Conservation (phyloP, 2,888 invertebrate species). For the Stenurella melanura region DNA sequence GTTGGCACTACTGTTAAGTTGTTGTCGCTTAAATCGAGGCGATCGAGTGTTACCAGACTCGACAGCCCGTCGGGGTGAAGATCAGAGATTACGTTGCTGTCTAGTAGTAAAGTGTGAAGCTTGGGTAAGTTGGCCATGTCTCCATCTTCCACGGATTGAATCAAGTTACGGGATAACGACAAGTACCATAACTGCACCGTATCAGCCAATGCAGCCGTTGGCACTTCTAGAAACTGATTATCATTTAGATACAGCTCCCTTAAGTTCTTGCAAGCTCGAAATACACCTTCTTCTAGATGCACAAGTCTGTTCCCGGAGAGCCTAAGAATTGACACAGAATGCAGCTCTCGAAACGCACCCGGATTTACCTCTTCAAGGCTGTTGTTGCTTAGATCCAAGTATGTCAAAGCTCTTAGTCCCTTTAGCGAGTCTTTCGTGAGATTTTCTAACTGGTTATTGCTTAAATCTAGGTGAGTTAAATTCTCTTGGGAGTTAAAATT, state of each 20-base stretch:
- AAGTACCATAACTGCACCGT: constrained; percentile 82
- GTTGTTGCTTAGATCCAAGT: constrained; percentile 86
- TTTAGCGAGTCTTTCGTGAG: constrained; percentile 86
- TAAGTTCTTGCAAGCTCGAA: constrained; percentile 82
- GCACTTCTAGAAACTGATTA: constrained; percentile 87
- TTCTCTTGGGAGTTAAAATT: constrained; percentile 87
- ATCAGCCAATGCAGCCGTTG: constrained; percentile 80
- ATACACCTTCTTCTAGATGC: constrained; percentile 82
- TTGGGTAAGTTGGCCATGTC: constrained; percentile 84
- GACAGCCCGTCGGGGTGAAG: constrained; percentile 84
- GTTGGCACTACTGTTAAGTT: constrained; percentile 87
- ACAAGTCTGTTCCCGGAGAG: constrained; percentile 85
- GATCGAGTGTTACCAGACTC: constrained; percentile 82
- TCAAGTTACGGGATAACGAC: constrained; percentile 86
- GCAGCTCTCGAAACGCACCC: constrained; percentile 86
- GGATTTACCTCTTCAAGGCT: constrained; percentile 83
- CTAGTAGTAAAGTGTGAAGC: constrained; percentile 82
- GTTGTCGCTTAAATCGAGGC: constrained; percentile 87
- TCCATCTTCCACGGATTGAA: constrained; percentile 82
- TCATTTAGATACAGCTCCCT: constrained; percentile 84
- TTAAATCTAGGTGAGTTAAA: constrained; percentile 85
- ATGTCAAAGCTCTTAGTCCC: constrained; percentile 80
- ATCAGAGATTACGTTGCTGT: constrained; percentile 85
- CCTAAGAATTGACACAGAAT: constrained; percentile 83
- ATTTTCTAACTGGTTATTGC: constrained; percentile 83